Percentiles rank a stretch among this genome's conserved stretches.
Conservation (phyloP, 1,140 invertebrate species). For the Myzus persicae region DNA sequence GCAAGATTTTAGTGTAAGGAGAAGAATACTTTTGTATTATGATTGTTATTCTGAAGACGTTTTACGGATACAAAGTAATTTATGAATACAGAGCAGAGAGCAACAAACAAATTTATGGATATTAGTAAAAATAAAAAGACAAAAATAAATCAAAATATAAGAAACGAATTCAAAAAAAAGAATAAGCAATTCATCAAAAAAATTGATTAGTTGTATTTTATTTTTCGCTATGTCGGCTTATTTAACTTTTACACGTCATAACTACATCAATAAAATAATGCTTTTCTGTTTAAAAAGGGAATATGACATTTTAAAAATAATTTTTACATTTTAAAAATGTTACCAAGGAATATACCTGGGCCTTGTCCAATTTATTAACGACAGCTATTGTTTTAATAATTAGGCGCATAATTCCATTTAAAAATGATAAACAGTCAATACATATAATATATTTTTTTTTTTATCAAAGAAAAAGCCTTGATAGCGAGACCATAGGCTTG, state of each 20-base stretch:
- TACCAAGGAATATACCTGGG: not conserved
- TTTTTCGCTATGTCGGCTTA: not conserved
- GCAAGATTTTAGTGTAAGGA: not conserved
- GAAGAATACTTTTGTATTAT: not conserved
- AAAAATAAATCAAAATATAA: not conserved
- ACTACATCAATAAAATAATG: not conserved
- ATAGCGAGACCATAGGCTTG: too few species aligned
- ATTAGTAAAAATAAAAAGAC: not conserved
- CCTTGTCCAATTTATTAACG: too few species aligned
- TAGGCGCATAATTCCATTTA: not conserved
- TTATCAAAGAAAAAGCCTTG: too few species aligned
- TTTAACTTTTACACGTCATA: not conserved
- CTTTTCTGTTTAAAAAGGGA: not conserved
- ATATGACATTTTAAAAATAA: not conserved
- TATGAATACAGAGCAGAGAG: not conserved
- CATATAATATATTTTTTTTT: too few species aligned
- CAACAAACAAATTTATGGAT: not conserved
- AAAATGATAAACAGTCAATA: not conserved
- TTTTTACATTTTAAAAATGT: not conserved
- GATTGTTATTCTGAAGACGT: not conserved
- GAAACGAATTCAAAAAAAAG: not conserved
- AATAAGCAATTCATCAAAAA: not conserved
- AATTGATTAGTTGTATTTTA: not conserved
- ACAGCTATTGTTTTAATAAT: not conserved
- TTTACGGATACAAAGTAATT: not conserved